Evolutionary conservation across 2,888 invertebrate species (phyloP).

Genomic region (Lasioglossum lativentre): DNA sequence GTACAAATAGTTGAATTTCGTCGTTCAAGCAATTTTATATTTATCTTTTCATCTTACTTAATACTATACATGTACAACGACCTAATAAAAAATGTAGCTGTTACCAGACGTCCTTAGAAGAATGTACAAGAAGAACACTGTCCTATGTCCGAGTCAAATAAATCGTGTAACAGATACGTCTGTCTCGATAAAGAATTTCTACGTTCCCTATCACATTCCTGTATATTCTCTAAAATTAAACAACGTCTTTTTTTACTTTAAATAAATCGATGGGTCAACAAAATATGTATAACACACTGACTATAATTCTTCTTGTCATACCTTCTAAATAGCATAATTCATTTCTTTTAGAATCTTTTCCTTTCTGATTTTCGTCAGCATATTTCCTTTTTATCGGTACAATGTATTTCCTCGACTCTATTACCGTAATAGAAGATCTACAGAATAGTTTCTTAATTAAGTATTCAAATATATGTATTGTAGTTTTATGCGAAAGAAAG

Average conservation of each 20-base stretch:
- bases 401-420: slow-evolving; percentile 24
- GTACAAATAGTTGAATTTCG: slow-evolving; percentile 60
- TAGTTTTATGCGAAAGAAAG: background rate
- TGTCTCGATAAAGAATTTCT: slow-evolving; percentile 19
- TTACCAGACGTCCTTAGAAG: slow-evolving; percentile 52
- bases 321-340: slow-evolving; percentile 52
- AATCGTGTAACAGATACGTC: slow-evolving; percentile 42
- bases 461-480: slow-evolving; percentile 9
- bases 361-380: slow-evolving; percentile 45
- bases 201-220: slow-evolving; percentile 4
- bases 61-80: slow-evolving; percentile 60
- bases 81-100: slow-evolving; percentile 43
- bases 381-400: slow-evolving; percentile 38
- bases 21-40: slow-evolving; percentile 45
- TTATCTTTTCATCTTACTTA: slow-evolving; percentile 49
- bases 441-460: slow-evolving; percentile 22
- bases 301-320: slow-evolving; percentile 56
- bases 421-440: slow-evolving; percentile 22
- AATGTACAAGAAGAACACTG: slow-evolving; percentile 58
- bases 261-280: slow-evolving; percentile 31
- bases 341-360: slow-evolving; percentile 24
- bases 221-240: slow-evolving; percentile 37
- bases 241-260: slow-evolving; percentile 28
- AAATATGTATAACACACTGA: slow-evolving; percentile 18
- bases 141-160: slow-evolving; percentile 20